Conservation (phyloP, 2,113 vertebrate species). For the Dasyornis broadbenti region DNA sequence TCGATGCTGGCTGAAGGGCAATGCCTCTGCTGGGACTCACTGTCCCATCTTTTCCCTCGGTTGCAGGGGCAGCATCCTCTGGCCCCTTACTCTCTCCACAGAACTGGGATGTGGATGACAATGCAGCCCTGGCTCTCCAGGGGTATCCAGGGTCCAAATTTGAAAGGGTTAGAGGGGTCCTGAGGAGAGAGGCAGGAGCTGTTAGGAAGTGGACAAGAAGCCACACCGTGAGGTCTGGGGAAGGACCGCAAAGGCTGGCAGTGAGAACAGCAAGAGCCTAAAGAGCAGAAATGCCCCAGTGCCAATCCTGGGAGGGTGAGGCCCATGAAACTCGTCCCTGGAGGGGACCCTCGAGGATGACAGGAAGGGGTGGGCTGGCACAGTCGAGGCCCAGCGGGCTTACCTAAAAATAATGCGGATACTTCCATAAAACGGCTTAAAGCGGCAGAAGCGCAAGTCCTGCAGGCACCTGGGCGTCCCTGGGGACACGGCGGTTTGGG, state of each 20-base stretch:
- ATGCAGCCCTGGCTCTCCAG: background rate
- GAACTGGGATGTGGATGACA: background rate
- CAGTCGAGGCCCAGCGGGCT: background rate
- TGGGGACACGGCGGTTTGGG: background rate
- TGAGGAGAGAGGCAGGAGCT: background rate
- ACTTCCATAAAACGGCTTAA: background rate
- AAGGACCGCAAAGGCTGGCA: background rate
- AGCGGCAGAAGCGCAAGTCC: background rate
- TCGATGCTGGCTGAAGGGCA: background rate
- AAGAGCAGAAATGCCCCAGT: background rate
- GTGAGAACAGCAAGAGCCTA: no score
- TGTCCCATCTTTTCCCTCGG: fast-evolving
- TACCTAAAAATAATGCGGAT: background rate
- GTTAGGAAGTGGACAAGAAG: background rate
- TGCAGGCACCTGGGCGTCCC: background rate
- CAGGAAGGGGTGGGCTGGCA: background rate
- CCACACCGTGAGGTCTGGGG: fast-evolving
- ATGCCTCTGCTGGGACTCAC: fast-evolving
- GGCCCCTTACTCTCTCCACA: background rate
- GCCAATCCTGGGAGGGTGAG: fast-evolving
- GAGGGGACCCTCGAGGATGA: background rate
- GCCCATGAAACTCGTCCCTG: background rate
- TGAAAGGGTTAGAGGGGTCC: background rate
- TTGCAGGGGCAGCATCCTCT: no score
- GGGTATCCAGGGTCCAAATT: background rate